Conservation (phyloP, 2,797 vertebrate genomes). For the Acanthurus lineatus region DNA sequence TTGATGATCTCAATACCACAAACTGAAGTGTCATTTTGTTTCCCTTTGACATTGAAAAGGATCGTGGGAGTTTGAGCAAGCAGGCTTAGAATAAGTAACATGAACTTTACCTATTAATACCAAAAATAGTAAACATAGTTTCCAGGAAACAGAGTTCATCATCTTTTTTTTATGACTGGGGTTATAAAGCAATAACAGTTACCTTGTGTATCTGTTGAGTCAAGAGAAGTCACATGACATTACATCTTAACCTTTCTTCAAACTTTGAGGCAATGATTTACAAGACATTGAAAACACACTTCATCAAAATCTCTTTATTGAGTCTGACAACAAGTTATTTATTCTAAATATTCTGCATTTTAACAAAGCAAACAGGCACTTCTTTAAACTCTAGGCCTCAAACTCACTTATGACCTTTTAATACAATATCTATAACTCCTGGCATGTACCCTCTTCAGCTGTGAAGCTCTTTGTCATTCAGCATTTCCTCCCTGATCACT, state of each 20-base stretch:
- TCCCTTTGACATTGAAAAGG: background rate
- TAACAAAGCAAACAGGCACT: background rate
- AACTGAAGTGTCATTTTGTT: background rate
- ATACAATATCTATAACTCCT: background rate
- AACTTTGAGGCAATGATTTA: background rate
- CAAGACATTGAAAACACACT: background rate
- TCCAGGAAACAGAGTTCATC: background rate
- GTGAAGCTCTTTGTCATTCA: background rate
- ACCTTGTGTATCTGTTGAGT: background rate
- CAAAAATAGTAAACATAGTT: background rate
- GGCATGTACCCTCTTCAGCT: background rate
- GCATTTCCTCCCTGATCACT: background rate
- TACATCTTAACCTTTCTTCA: background rate
- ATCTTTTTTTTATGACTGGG: background rate
- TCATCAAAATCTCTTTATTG: background rate
- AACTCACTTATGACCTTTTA: background rate
- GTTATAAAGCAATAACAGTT: conserved; percentile 9
- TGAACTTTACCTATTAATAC: background rate
- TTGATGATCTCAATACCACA: background rate
- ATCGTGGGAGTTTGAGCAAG: background rate
- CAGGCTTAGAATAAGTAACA: too few relatives aligned
- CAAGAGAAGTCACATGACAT: background rate
- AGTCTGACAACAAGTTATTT: background rate
- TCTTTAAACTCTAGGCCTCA: background rate
- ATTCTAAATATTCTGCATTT: conserved; percentile 1